A percentile compares a stretch with the other conserved stretches of the same genome.
Evolutionary conservation across 2,797 vertebrate genomes (phyloP).

Genomic region (Uromys caudimaculatus): DNA sequence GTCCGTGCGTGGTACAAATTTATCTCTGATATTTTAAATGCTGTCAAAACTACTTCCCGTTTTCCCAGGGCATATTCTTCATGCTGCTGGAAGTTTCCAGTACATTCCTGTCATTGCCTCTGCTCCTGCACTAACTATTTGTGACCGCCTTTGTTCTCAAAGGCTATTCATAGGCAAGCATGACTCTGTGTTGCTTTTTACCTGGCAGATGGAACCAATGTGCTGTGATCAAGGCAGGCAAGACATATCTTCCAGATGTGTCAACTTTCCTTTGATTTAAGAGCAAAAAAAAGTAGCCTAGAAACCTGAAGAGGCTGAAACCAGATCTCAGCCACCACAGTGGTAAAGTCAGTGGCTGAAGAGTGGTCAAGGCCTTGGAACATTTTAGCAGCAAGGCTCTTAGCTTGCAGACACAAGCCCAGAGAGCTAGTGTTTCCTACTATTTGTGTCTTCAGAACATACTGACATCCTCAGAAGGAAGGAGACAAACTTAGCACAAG

Average conservation of each 20-base stretch:
- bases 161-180: fast-evolving
- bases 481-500: not conserved
- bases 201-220: not conserved
- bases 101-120: not conserved
- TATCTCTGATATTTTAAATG: not conserved
- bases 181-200: not conserved
- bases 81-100: fast-evolving
- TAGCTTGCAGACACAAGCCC: not conserved
- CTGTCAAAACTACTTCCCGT: not conserved
- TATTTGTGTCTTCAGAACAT: fast-evolving
- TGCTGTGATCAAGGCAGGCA: not conserved
- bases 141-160: not conserved
- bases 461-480: not conserved
- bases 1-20: not conserved
- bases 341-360: fast-evolving
- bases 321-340: fast-evolving
- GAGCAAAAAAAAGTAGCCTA: not conserved
- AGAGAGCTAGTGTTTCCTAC: not conserved
- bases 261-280: not conserved
- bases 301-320: not conserved
- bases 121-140: not conserved
- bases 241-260: not conserved
- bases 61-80: not conserved
- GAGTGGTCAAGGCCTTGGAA: not conserved
- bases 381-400: not conserved